Base-by-base conservation (phyloP, 2,797 vertebrate genomes). In the Oryzias dopingdopingensis region DNA sequence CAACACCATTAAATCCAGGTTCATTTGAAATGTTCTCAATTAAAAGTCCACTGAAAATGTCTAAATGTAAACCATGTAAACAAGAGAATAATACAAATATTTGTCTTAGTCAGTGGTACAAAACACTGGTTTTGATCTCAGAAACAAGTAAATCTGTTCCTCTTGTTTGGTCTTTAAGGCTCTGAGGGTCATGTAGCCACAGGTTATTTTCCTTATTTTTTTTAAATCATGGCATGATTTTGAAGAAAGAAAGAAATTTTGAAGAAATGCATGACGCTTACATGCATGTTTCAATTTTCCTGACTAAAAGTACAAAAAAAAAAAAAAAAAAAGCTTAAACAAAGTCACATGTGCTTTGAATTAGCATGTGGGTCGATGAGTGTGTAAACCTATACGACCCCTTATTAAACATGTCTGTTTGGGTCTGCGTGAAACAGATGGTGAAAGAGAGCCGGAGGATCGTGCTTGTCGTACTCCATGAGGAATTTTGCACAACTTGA, bases 401-500 rank as follows among this genome's bases (percentile, higher is more conserved):
- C 62, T 45, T 59, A 46, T 49, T 63, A 62, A 75, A 68, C 56
- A 59, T 43, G 54, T 46, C 53, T 64, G 51, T 76, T 63, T 65
- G 62, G 59, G 44, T 37, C 49, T 18, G 52, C 12, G 2, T 52
- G 56, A 57, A 70, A 65, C 70, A 76, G 69, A 67, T 66, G 67
- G 71, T 58, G 22, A 26, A 52, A 51, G 24, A 50, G 8, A 67
- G 57, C 69, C 42, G 0, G 6, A 67, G 53, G 65, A 62, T 42
- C 17, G 1, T 4, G 62, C 8, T 51, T 57, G 42, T 56, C 47
- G 32, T 67, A 63, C 61, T 70, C 22, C 55, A 59, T 13, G 18
- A 76, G 72, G 69, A 83, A 72, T 83, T 65, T 67, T 52, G 73
- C 70, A 81, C 63, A 65, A 76, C 56, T 50, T 51, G 61, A 72